phyloP scores from a whole-genome alignment of 2,113 vertebrate genomes.

The Chaetops frenatus region DNA sequence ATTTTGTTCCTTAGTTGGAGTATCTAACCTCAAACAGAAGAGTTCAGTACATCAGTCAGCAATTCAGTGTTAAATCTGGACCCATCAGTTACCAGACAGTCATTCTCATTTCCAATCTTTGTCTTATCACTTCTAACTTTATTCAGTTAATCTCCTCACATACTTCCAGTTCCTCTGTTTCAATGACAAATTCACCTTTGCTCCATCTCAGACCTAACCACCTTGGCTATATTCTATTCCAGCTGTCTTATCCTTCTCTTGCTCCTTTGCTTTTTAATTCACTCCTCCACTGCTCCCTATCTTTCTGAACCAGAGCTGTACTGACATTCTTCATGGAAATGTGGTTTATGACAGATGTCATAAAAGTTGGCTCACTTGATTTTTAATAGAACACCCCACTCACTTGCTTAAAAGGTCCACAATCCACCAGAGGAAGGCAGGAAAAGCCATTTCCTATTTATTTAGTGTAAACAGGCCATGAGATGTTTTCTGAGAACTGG shows the following conservation, averaged over 20 bases:
- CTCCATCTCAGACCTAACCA: background rate
- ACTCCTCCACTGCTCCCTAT: background rate
- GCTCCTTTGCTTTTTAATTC: background rate
- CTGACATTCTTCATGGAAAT: background rate
- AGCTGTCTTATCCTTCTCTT: background rate
- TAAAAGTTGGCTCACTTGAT: background rate
- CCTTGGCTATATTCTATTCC: background rate
- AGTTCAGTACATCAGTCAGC: background rate
- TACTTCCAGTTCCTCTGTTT: background rate
- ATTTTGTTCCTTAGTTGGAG: background rate
- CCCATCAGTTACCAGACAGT: background rate
- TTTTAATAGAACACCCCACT: background rate
- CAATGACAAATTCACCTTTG: background rate
- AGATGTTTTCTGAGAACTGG: background rate
- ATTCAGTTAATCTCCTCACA: background rate
- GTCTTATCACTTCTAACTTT: background rate
- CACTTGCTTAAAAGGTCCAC: background rate
- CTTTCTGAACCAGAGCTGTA: background rate
- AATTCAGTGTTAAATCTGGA: background rate
- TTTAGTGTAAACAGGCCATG: background rate
- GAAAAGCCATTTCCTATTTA: background rate
- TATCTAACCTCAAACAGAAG: background rate
- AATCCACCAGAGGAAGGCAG: background rate
- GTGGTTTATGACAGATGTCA: background rate
- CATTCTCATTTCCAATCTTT: background rate